phyloP scores from a whole-genome alignment of 1,140 invertebrate genomes.

The Drosophila varians region DNA sequence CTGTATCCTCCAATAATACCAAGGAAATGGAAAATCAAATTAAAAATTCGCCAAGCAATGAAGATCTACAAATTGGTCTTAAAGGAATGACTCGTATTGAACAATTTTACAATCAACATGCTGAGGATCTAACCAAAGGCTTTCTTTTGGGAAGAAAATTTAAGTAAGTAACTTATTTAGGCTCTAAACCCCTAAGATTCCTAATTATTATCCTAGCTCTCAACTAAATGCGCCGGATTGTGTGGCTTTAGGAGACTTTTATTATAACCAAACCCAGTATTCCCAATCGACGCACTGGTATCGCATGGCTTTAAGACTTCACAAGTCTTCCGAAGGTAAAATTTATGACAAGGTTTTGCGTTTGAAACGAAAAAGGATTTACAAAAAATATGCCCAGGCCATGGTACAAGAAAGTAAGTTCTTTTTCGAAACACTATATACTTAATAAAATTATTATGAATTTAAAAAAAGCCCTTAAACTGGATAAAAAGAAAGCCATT shows the following conservation, averaged over 20 bases:
- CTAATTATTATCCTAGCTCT: conserved; percentile 1
- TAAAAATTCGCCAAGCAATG: background rate
- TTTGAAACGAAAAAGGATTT: conserved; percentile 24
- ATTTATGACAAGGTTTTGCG: conserved; percentile 30
- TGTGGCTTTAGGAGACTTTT: conserved; percentile 18
- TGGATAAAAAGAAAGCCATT: background rate
- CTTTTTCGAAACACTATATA: background rate
- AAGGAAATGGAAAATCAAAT: conserved; percentile 15
- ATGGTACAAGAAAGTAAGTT: conserved; percentile 42
- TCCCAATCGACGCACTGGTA: conserved; percentile 41
- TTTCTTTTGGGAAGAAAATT: conserved; percentile 28
- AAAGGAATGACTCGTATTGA: conserved; percentile 49
- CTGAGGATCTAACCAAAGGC: conserved; percentile 48
- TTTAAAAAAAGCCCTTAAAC: conserved; percentile 5
- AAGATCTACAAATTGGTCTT: conserved; percentile 18
- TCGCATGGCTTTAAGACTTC: conserved; percentile 38
- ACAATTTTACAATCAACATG: conserved; percentile 37
- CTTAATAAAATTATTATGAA: background rate
- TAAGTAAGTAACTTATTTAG: too few relatives aligned
- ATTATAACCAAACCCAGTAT: conserved; percentile 28
- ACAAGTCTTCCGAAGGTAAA: conserved; percentile 7
- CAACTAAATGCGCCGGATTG: conserved; percentile 34
- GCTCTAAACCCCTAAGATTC: background rate
- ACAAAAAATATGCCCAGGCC: conserved; percentile 36
- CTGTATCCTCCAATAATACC: background rate